phyloP scores from a whole-genome alignment of 2,797 vertebrate species.

The Urosaurus nigricauda region DNA sequence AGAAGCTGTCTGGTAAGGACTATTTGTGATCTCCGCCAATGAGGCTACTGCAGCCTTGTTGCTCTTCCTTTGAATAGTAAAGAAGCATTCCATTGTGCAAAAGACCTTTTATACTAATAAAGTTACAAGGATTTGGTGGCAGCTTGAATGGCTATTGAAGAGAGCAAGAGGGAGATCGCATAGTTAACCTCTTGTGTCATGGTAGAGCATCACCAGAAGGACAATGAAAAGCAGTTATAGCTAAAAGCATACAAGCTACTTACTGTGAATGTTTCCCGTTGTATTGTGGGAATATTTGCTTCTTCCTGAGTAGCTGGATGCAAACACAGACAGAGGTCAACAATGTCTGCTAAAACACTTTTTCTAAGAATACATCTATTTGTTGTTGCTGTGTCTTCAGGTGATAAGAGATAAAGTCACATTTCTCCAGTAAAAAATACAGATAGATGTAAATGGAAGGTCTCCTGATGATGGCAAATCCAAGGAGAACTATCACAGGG shows the following conservation, averaged over 20 bases:
- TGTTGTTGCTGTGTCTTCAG: too few species aligned
- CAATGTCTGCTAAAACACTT: background rate
- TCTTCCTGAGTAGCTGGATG: background rate
- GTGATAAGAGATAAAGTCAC: too few species aligned
- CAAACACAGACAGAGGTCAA: constrained; percentile 15
- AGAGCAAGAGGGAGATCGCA: background rate
- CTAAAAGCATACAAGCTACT: constrained; percentile 14
- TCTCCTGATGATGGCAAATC: too few species aligned
- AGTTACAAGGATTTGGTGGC: background rate
- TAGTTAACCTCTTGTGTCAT: constrained; percentile 31
- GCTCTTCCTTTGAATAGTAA: background rate
- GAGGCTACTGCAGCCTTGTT: constrained; percentile 11
- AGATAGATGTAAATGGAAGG: too few species aligned
- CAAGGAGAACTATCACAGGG: too few species aligned
- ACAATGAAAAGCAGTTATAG: constrained; percentile 31
- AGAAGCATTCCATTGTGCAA: background rate
- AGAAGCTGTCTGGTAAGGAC: constrained; percentile 87
- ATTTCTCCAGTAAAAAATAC: too few species aligned
- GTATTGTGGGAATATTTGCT: constrained; percentile 10
- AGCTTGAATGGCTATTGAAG: background rate
- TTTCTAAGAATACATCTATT: constrained; percentile 12
- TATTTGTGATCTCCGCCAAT: background rate
- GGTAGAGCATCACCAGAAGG: background rate
- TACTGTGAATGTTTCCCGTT: constrained; percentile 44
- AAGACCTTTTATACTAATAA: constrained; percentile 8